Evolutionary conservation across 1,140 invertebrate genomes (phyloP), one percentile per base, ranked within the genome.

Genomic region (Neodiprion pinetum): DNA sequence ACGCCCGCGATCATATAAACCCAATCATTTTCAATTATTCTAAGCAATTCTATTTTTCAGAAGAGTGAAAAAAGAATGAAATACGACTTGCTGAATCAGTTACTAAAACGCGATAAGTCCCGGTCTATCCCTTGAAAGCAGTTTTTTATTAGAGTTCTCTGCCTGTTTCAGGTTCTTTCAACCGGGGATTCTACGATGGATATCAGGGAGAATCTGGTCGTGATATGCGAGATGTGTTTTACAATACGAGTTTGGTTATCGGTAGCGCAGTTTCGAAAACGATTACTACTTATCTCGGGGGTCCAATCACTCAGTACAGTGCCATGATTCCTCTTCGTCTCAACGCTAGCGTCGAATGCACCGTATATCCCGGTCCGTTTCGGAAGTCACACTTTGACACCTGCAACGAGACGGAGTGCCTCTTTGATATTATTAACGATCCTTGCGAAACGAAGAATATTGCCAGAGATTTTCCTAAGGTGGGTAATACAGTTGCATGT

Each of bases 371-470:
- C 5, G 75, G 81, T 48, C 73, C 47, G 1, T 21, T 77, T n/a
- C 74, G 80, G 67, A 78, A 82, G 17, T 14, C 11, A 17, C 82
- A 72, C 48, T 83, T 82, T 9, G 76, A 81, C 7, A 81, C 82
- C 14, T 87, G 86, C 67, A 88, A 88, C 47, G 85, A 86, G 12
- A 88, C 85, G 8, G 91, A 92, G 17, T 94, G 93, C 78, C 88
- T 94, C 8, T 94, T 93, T 79, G 89, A 94, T 77, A 89, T 94
- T 73, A 82, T 89, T 2, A 84, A 84, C 47, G 93, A 94, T 87
- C 93, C 93, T 0, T 94, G 93, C 82, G 93, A 94, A 81, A 90
- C 88, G 7, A 88, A 87, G 47, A 93, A 94, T 78, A 82, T 94
- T 11, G 88, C 86, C 1, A 81, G 80, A 40, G 80, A 83, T 14